Evolutionary conservation across 2,113 vertebrate genomes (phyloP), one percentile per base, ranked within the genome.

Genomic region (Campylomormyrus tamandua): DNA sequence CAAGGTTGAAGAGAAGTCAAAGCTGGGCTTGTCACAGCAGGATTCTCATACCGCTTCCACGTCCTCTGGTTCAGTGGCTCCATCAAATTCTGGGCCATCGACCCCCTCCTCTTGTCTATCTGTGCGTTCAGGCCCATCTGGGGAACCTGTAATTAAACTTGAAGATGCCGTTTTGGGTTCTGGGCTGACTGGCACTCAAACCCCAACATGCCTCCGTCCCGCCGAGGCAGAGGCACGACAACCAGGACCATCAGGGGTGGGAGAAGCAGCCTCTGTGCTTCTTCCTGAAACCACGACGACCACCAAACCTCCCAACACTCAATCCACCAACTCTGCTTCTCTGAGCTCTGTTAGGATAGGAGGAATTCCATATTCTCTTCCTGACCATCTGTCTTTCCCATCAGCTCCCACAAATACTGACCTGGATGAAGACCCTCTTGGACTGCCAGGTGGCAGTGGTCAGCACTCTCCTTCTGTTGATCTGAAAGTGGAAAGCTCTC

Each of bases 401-500:
- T 87, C 97, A 87, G 92, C 93, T 91, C 89, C 94, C 92, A 94
- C 93, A 93, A 93, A 95, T 96, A 93, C 93, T 5, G 97, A 97
- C 91, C 94, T 99, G 46, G 96, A 96, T 1, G 93, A 97, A 0
- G 97, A 98, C 56, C 87, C 96, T 0, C 91, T 99, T 77, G 96
- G 96, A 15, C 93, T 99, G 90, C 96, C 97, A 17, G 96, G 96
- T 90, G 94, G 95, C 77, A 95, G 96, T 0, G 91, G 95, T 24
- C 97, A 96, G 89, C 96, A 97, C 88, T 96, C 97, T 0, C 95
- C 97, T 0, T 96, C 97, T 0, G 98, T 98, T n/a, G 98, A 99
- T 83, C 93, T 99, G 91, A 99, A 99, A 92, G 98, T 99, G 93
- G 98, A 99, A 93, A 99, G 98, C 90, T 98, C 98, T 0, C 89